Base-by-base conservation (phyloP, 30 jellyfish, hydroid and myxozoan species). In the Phacellophora camtschatica region DNA sequence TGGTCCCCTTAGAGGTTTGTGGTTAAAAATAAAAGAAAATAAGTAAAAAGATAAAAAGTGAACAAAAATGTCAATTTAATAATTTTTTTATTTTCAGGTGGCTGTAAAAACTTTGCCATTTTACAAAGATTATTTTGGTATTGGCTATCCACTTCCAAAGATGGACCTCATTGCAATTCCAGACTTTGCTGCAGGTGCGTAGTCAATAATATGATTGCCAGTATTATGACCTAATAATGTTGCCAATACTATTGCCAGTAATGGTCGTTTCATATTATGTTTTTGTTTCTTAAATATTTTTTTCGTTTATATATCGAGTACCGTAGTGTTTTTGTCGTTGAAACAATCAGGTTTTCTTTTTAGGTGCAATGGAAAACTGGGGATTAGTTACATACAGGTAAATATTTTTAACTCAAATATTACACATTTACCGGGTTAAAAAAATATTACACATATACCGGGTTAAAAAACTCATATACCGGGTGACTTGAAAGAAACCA, bases 361-460 rank as follows among this genome's bases (percentile, higher is more conserved):
- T 15, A 87, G 96, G 99, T 71, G 99, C 99, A 19, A 93, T 93
- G 99, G 99, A 93, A 68, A 93, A 93, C 72, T 93, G 99, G 99
- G 99, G 99, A 10, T 84, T 93, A 35, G 86, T 93, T 39, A 93
- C 99, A 2, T 93, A 93, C 90, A 73, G 96, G 96, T 87, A 77
- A 7, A 50, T 6, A 15, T 37, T 5, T 5, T 5, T 12, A 8
- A 8, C 10, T 19, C 22, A 18, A 18, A 5, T 8, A 63, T 30
- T 10, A 8, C 22, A 7, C 28, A n/a, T n/a, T n/a, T n/a, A n/a
- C n/a, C n/a, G n/a, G n/a, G n/a, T n/a, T n/a, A n/a, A n/a, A n/a
- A n/a, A n/a, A n/a, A n/a, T n/a, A n/a, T n/a, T n/a, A n/a, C n/a
- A n/a, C n/a, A n/a, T n/a, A n/a, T n/a, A n/a, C n/a, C n/a, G n/a